A percentile compares a stretch with the other conserved stretches of the same genome.
Conservation (phyloP, 2,888 invertebrate genomes). For the Omphaloscelis lunosa region DNA sequence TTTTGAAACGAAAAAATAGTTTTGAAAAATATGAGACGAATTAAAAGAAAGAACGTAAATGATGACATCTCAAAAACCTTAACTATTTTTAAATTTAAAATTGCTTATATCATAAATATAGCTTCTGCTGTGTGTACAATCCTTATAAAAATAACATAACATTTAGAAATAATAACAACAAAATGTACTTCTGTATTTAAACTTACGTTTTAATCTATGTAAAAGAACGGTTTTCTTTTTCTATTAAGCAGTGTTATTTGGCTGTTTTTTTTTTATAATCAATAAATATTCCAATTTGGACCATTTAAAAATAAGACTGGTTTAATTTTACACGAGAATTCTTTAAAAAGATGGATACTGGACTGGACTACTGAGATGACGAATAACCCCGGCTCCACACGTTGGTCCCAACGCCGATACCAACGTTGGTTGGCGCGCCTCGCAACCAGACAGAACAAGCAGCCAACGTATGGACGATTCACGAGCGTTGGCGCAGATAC, state of each 20-base stretch:
- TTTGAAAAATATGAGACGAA: background rate
- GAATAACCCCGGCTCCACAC: too few species aligned
- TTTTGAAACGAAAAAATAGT: background rate
- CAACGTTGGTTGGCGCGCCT: too few species aligned
- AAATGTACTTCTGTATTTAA: slow-evolving; percentile 52
- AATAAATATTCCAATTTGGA: too few species aligned
- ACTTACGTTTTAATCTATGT: slow-evolving; percentile 6
- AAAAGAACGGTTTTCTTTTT: slow-evolving; percentile 12
- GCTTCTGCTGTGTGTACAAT: slow-evolving; percentile 60
- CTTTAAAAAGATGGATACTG: background rate
- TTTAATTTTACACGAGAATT: background rate
- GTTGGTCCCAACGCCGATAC: too few species aligned
- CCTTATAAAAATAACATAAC: slow-evolving; percentile 66
- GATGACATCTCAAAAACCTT: background rate
- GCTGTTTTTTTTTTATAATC: slow-evolving; percentile 8
- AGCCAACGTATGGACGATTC: too few species aligned
- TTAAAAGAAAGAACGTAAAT: background rate
- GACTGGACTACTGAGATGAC: too few species aligned
- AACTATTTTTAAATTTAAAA: slow-evolving; percentile 23
- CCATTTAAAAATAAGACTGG: background rate
- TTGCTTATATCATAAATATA: slow-evolving; percentile 41
- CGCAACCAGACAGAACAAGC: too few species aligned
- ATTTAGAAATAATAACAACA: slow-evolving; percentile 64
- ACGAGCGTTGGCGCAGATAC: too few species aligned
- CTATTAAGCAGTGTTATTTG: slow-evolving; percentile 5